Evolutionary conservation across 35 echinoderm and acorn worm species (phyloP), one percentile per base, ranked within the genome.

Genomic region (Strongylocentrotus purpuratus): DNA sequence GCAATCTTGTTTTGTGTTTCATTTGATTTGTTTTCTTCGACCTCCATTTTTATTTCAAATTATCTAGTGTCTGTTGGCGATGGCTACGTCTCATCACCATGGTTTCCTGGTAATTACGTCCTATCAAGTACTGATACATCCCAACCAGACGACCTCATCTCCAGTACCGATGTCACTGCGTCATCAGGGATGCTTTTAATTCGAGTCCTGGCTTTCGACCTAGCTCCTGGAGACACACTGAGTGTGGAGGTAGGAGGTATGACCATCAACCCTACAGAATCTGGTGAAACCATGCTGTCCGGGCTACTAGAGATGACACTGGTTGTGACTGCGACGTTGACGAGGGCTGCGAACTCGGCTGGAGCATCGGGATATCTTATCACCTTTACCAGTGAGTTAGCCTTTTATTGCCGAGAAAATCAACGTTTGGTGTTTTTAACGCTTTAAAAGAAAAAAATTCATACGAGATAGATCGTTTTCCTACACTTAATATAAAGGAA

Each of bases 311-410:
- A 31, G 0, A 89, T 9, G 33, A 20, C 86, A 14, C 7, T n/a
- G 28, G 13, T 7, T 22, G 1, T 89, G 0, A 89, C 87, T 33
- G 32, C 45, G 5, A 89, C 87, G 87, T 89, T 89, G 87, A 89
- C 12, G 87, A 89, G 45, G 87, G 87, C 87, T 33, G 87, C 87
- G n/a, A 89, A 89, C 45, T 89, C 87, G 45, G 31, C 87, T 46
- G 87, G 87, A 33, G 87, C 87, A 17, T 89, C 87, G 31, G 87
- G 87, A 11, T 89, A n/a, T 14, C 87, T 89, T 33, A 89, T 89
- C 32, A 89, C 31, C 14, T 89, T 9, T 22, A 20, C 14, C 45
- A 11, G 87, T 89, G 5, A 33, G 87, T 89, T 78, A 78, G 22
- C 18, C 65, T n/a, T 59, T 59, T 55, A 14, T 59, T 59, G 52